Evolutionary conservation across 2,113 vertebrate genomes (phyloP).

Genomic region (Aspiorhynchus laticeps): DNA sequence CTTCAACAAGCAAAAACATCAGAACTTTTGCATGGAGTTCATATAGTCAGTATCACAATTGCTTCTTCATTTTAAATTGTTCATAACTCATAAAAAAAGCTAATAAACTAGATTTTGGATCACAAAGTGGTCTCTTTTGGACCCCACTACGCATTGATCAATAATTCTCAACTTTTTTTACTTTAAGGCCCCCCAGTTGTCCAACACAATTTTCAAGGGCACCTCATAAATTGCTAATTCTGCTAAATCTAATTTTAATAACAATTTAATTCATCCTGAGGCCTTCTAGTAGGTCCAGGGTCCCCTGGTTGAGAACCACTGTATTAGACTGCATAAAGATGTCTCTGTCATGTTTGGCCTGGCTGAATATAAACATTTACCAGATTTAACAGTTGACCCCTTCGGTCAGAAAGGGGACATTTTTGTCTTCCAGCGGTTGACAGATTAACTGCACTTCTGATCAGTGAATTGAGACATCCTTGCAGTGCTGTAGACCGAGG

Average conservation of each 20-base stretch:
- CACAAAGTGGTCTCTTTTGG: no score
- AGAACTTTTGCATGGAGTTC: not conserved
- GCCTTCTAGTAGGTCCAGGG: not conserved
- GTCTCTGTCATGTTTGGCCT: not conserved
- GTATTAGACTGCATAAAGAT: not conserved
- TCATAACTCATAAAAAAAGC: not conserved
- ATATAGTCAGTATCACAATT: not conserved
- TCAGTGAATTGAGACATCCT: conserved; percentile 44
- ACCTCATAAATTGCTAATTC: no score
- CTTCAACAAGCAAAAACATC: no score
- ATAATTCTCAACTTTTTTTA: no score
- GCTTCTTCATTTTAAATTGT: not conserved
- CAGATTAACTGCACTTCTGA: conserved; percentile 52
- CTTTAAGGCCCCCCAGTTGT: no score
- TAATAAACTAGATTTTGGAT: no score
- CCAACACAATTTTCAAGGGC: no score
- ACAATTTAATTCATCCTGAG: not conserved
- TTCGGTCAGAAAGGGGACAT: conserved; percentile 35
- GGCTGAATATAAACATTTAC: conserved; percentile 47
- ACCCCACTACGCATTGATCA: no score
- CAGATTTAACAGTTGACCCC: conserved; percentile 57
- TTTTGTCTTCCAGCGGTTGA: conserved; percentile 49
- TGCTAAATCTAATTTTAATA: no score
- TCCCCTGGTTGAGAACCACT: not conserved
- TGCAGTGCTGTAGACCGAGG: not conserved